These are phyloP conservation scores for Drosophila orena DNA, from an alignment of 1,140 invertebrate genomes.

Conservation along the genomic window DNA sequence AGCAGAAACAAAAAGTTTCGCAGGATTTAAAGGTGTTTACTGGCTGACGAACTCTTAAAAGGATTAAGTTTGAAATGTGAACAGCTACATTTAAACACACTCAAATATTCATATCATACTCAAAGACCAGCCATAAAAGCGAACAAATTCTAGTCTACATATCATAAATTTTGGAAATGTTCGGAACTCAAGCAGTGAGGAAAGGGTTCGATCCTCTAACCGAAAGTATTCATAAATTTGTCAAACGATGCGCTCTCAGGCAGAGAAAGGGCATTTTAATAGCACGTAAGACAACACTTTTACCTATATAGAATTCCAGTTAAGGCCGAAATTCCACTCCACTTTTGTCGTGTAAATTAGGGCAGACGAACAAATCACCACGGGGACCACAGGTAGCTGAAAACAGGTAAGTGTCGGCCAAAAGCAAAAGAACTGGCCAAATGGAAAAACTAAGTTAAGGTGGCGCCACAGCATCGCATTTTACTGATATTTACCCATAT, in stretches of 20 bases:
- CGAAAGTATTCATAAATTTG: constrained; percentile 72
- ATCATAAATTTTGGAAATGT: constrained; percentile 54
- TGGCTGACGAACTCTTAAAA: constrained; percentile 8
- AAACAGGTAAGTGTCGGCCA: constrained; percentile 39
- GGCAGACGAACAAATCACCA: constrained; percentile 36
- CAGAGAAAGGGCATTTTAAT: constrained; percentile 48
- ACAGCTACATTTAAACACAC: no score
- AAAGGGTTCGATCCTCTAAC: constrained; percentile 25
- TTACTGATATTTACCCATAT: constrained; percentile 27
- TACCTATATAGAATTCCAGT: constrained; percentile 60
- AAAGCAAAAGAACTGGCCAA: constrained; percentile 7
- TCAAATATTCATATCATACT: neutral
- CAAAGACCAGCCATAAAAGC: constrained; percentile 32
- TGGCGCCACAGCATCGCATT: constrained; percentile 43
- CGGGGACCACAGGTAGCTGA: constrained; percentile 37
- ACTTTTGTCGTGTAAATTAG: constrained; percentile 45
- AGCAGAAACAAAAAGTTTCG: no score
- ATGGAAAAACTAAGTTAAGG: constrained; percentile 44
- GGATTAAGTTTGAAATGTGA: constrained; percentile 12
- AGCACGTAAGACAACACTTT: constrained; percentile 59
- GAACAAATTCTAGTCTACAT: constrained; percentile 39
- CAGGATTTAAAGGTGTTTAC: neutral
- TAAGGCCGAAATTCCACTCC: constrained; percentile 29
- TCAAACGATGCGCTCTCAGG: constrained; percentile 57
- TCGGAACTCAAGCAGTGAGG: constrained; percentile 16